Percentiles rank a stretch among this genome's conserved stretches.
Conservation (phyloP, 2,888 invertebrate species). For the Pyrrhia umbra region DNA sequence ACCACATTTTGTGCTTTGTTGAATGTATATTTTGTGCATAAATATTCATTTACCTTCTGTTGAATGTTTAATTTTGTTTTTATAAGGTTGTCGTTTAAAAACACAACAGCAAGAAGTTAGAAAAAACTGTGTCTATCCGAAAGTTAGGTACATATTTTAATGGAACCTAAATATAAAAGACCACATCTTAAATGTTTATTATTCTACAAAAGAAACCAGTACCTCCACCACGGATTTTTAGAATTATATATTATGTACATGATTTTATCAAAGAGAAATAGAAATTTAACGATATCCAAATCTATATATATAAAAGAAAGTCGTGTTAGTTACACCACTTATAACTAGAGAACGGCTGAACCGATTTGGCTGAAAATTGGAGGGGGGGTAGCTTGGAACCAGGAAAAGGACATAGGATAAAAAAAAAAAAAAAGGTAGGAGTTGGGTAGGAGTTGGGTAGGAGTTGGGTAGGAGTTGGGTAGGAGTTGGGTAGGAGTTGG, state of each 20-base stretch:
- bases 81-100: slow-evolving; percentile 10
- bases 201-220: slow-evolving; percentile 38
- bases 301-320: no score
- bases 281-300: slow-evolving; percentile 47
- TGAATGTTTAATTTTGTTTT: slow-evolving; percentile 15
- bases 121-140: background rate
- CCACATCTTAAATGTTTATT: slow-evolving; percentile 28
- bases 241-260: slow-evolving; percentile 34
- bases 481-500: no score
- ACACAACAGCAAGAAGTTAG: no score
- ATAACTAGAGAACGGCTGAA: no score
- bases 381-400: no score
- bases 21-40: slow-evolving; percentile 53
- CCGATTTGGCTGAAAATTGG: no score
- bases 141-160: slow-evolving; percentile 25
- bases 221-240: slow-evolving; percentile 36
- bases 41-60: slow-evolving; percentile 35
- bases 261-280: slow-evolving; percentile 50
- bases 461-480: no score
- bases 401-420: no score
- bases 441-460: no score
- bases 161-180: slow-evolving; percentile 48
- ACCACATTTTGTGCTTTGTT: slow-evolving; percentile 52
- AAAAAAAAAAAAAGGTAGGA: no score
- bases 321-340: no score